Conservation (phyloP, 2,113 vertebrate species). For the Bothrops jararaca region DNA sequence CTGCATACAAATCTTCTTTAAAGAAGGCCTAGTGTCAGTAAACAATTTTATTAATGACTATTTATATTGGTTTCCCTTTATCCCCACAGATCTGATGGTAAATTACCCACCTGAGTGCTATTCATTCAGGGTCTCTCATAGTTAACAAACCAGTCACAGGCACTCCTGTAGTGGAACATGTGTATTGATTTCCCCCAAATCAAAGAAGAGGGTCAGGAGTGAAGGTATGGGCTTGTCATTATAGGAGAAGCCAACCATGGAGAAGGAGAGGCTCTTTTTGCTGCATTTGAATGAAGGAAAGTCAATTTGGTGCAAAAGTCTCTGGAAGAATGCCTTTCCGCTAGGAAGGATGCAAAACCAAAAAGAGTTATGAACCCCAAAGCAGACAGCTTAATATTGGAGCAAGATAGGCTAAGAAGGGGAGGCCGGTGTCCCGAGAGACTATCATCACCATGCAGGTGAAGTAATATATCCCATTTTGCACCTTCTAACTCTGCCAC, state of each 20-base stretch:
- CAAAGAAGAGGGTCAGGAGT: conserved; percentile 18
- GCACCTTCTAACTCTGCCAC: background rate
- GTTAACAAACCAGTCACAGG: conserved; percentile 35
- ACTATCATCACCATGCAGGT: background rate
- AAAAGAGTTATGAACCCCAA: background rate
- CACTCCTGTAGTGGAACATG: conserved; percentile 4
- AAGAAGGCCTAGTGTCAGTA: conserved; percentile 35
- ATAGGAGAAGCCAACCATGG: background rate
- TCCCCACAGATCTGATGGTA: conserved; percentile 33
- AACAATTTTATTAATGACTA: conserved; percentile 43
- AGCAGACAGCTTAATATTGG: no score
- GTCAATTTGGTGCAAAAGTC: background rate
- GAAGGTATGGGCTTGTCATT: background rate
- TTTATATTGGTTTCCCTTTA: conserved; percentile 39
- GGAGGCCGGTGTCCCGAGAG: background rate
- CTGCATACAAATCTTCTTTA: conserved; percentile 42
- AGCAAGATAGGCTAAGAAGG: background rate
- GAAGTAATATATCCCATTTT: background rate
- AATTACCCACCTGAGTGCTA: conserved; percentile 26
- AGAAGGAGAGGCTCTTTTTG: background rate
- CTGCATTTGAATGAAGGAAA: conserved; percentile 16
- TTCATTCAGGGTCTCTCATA: conserved; percentile 31
- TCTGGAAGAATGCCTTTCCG: background rate
- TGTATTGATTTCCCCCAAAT: conserved; percentile 32
- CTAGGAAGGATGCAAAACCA: background rate